Evolutionary conservation across 2,888 invertebrate species (phyloP), one percentile per base, ranked within the genome.

Genomic region (Mesochorus sp.): DNA sequence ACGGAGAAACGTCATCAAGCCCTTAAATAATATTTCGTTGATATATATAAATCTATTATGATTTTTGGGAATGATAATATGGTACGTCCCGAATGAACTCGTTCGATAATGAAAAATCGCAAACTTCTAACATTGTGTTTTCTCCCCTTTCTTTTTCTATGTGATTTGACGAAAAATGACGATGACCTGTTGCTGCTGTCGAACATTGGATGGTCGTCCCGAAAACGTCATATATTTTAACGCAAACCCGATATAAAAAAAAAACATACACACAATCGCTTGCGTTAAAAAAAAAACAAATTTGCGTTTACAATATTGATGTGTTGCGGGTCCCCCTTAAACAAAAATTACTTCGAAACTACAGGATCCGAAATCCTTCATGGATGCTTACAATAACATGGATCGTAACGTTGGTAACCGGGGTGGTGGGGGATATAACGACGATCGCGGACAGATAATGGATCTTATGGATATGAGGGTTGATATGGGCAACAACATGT

Each of bases 61-160:
- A 24, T 24, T 59, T 24, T 21, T 61, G 64, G 64, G 64, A 19
- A 59, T 28, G 24, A 39, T 51, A 39, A 47, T 75, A 53, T n/a
- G n/a, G 68, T 55, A 51, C 64, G 66, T 62, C 51, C 47, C 61
- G 53, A 39, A 61, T 44, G 59, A 70, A 6, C 4, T 57, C 49
- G 57, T 51, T 47, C 49, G 51, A 51, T 59, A 39, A 55, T 44
- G 34, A 37, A 37, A 57, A 61, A 57, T 67, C 44, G 74, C 70
- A 78, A 78, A 74, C 74, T 81, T 90, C 91, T 91, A 91, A 91
- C 91, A 88, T 84, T 88, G 87, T 90, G 84, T 91, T 84, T 85
- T 91, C 88, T 90, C 91, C 91, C 90, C 87, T 90, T 91, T 91
- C 89, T 91, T 91, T 87, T 91, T 91, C 91, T 91, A 91, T 91